Evolutionary conservation across 2,888 invertebrate genomes (phyloP), one percentile per base, ranked within the genome.

Genomic region (Ophion costatus): DNA sequence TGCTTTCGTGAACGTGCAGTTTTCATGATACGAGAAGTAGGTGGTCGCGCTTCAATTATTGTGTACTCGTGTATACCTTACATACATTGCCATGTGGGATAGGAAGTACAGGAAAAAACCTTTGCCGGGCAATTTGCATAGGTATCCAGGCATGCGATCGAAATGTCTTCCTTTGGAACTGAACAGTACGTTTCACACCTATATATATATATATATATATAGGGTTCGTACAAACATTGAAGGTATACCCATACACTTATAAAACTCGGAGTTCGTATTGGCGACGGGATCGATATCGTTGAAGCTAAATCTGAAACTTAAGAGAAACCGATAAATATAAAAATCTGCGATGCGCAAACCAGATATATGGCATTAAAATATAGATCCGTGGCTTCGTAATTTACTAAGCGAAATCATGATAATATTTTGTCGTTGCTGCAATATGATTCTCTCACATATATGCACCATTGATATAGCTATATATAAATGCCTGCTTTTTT

Each of bases 101-200:
- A 64, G 24, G 29, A 64, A 45, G 42, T 56, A 51, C 11, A 33
- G 59, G 56, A 82, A 69, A 56, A 78, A 83, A 67, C 61, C n/a
- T 51, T 76, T 42, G 33, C 80, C 76, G 63, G 79, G 81, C 70
- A 73, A 87, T 87, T 87, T 87, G 82, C 83, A 87, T 87, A 85
- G 77, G 85, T 87, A 85, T 87, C 82, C 79, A 82, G 63, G 80
- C 83, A 80, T 81, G 75, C 83, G 85, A 87, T 85, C 87, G 77
- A 85, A 85, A 84, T 77, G 71, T 74, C 73, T 77, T 82, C 74
- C 79, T 63, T 73, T 57, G 66, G 14, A 38, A 66, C 29, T 82
- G 69, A 66, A 59, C 51, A 75, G 71, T 59, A 10, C 79, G 22
- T 78, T 70, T 66, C 17, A 63, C 57, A 22, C 64, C 77, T 56